Conservation (phyloP, 2,888 invertebrate species). For the Pachymerium ferrugineum region DNA sequence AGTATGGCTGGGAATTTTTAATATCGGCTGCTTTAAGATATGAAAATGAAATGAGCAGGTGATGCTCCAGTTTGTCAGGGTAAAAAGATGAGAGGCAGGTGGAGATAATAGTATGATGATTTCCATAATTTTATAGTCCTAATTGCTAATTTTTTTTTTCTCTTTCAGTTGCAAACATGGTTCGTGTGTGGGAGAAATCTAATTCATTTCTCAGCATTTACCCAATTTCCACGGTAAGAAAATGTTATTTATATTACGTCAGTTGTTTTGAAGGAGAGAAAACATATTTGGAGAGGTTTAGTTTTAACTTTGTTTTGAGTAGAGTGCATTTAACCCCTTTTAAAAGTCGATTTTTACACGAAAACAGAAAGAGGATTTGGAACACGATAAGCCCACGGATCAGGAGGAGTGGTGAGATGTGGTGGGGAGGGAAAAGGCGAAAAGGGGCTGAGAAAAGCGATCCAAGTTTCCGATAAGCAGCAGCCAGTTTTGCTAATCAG, state of each 20-base stretch:
- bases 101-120: neutral
- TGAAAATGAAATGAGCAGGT: neutral
- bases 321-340: neutral
- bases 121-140: neutral
- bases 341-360: neutral
- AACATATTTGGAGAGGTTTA: neutral
- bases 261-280: neutral
- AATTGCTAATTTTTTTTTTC: neutral
- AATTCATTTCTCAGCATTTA: neutral
- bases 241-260: neutral
- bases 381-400: neutral
- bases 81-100: neutral
- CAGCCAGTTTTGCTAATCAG: slow-evolving; percentile 13
- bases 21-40: neutral
- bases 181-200: neutral
- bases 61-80: neutral
- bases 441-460: slow-evolving; percentile 13
- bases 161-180: too few species aligned
- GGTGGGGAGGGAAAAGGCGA: neutral
- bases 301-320: neutral
- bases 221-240: neutral
- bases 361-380: neutral
- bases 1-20: neutral
- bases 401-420: too few species aligned
- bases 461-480: neutral